These are phyloP conservation scores for Griposia aprilina DNA, from an alignment of 2,888 invertebrate species.

Conservation along the genomic window DNA sequence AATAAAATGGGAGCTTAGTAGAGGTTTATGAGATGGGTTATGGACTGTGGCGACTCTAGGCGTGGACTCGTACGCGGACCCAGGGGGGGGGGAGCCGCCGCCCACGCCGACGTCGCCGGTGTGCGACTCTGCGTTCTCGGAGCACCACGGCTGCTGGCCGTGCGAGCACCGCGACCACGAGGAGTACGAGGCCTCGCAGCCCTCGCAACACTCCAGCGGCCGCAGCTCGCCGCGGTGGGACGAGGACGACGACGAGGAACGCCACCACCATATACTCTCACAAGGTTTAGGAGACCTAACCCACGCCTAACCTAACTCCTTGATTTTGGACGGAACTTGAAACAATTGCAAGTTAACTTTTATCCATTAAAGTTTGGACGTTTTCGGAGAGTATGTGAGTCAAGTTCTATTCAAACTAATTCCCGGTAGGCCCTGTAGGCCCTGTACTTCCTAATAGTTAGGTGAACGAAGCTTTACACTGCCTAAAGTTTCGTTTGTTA, in stretches of 20 bases:
- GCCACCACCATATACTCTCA: conserved; percentile 83
- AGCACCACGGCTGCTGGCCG: conserved; percentile 88
- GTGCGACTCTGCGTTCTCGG: conserved; percentile 89
- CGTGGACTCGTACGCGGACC: conserved; percentile 88
- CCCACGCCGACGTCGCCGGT: conserved; percentile 88
- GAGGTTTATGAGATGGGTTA: conserved; percentile 65
- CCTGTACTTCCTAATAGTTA: conserved; percentile 71
- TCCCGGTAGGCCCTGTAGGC: conserved; percentile 74
- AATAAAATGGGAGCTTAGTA: conserved; percentile 35
- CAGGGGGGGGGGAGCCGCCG: conserved; percentile 87
- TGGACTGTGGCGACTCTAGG: conserved; percentile 77
- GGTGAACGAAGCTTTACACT: conserved; percentile 66
- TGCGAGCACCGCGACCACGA: conserved; percentile 86
- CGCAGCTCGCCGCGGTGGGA: conserved; percentile 88
- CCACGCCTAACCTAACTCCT: conserved; percentile 68
- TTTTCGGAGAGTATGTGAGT: conserved; percentile 69
- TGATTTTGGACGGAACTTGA: conserved; percentile 69
- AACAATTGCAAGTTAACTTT: conserved; percentile 47
- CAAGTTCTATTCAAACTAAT: conserved; percentile 80
- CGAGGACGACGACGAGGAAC: conserved; percentile 85
- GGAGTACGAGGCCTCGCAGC: conserved; percentile 82
- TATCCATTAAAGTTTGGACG: conserved; percentile 55
- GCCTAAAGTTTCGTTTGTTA: conserved; percentile 65
- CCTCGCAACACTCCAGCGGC: conserved; percentile 86
- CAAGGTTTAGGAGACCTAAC: conserved; percentile 85